Evolutionary conservation across 2,113 vertebrate genomes (phyloP), one percentile per base, ranked within the genome.

Genomic region (Perca schrenkii): DNA sequence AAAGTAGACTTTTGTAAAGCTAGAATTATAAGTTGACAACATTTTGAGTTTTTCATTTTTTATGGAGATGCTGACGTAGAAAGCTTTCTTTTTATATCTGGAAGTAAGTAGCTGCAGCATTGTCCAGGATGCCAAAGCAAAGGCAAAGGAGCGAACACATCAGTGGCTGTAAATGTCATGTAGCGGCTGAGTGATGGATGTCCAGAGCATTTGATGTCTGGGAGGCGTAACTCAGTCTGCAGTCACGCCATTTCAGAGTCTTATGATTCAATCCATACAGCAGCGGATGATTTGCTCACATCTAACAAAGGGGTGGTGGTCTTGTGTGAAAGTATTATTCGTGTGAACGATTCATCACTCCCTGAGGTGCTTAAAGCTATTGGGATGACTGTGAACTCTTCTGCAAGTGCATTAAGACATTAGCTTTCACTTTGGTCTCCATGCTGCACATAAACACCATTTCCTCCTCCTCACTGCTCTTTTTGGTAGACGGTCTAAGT

Each of bases 251-350:
- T 74, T 66, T 86, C 62, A 76, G 57, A 65, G 77, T 21, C 40
- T 22, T 31, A 43, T 84, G 85, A 88, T 88, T 90, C 74, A 75
- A 73, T 86, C 85, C 87, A 86, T 83, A 43, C 86, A 69, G 50
- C 74, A 22, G 53, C 1, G 13, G 31, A 17, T 13, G 6, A 19
- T 36, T 36, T 47, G 46, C 66, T 74, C 65, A 64, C 63, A 57
- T 66, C 43, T 50, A 73, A 47, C 70, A 14, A 58, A 52, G 34
- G 28, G 63, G 54, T 8, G 22, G 52, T 50, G 57, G 65, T 69
- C 62, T 75, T 82, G 49, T 85, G 66, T 74, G 53, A 61, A 74
- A 49, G 66, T 22, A 10, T 67, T 54, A 62, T 81, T 77, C 62
- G 10, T 57, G 34, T 40, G 75, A 77, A 60, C 21, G 58, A 75